A percentile compares a stretch with the other conserved stretches of the same genome.
Evolutionary conservation across 2,797 vertebrate genomes (phyloP).

Genomic region (Poeciliopsis turneri): DNA sequence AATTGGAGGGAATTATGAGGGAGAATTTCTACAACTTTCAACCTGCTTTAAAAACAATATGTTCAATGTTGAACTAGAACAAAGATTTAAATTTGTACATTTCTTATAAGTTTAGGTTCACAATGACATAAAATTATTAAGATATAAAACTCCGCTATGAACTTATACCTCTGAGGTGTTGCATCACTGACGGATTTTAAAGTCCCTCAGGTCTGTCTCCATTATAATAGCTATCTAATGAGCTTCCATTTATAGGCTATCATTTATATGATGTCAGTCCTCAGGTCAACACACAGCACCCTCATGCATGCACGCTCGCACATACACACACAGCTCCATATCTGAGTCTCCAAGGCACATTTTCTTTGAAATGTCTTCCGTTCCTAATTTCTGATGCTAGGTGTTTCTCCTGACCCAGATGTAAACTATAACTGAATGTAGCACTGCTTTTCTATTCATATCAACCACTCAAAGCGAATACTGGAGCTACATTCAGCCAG

Average conservation of each 20-base stretch:
- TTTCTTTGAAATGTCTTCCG: constrained; percentile 48
- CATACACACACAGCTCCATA: constrained; percentile 16
- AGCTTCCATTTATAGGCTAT: constrained; percentile 77
- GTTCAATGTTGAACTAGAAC: neutral
- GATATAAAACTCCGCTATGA: constrained; percentile 17
- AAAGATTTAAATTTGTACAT: neutral
- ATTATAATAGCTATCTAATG: constrained; percentile 73
- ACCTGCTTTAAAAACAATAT: neutral
- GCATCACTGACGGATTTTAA: constrained; percentile 57
- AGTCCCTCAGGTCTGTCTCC: constrained; percentile 59
- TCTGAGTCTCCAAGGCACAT: constrained; percentile 43
- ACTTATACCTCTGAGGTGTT: constrained; percentile 43
- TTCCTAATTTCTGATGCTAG: constrained; percentile 37
- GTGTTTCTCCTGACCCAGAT: constrained; percentile 56
- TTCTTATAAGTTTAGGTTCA: neutral
- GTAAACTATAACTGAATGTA: constrained; percentile 6
- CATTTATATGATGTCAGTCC: constrained; percentile 77
- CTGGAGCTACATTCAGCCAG: neutral
- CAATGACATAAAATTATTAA: neutral
- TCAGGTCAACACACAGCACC: constrained; percentile 61
- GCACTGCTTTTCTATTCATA: neutral
- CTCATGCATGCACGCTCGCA: constrained; percentile 38
- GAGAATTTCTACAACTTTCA: neutral
- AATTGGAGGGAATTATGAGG: neutral
- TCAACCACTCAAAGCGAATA: neutral